These are phyloP conservation scores for Troides oblongomaculatus DNA, from an alignment of 2,888 invertebrate genomes.

Conservation along the genomic window DNA sequence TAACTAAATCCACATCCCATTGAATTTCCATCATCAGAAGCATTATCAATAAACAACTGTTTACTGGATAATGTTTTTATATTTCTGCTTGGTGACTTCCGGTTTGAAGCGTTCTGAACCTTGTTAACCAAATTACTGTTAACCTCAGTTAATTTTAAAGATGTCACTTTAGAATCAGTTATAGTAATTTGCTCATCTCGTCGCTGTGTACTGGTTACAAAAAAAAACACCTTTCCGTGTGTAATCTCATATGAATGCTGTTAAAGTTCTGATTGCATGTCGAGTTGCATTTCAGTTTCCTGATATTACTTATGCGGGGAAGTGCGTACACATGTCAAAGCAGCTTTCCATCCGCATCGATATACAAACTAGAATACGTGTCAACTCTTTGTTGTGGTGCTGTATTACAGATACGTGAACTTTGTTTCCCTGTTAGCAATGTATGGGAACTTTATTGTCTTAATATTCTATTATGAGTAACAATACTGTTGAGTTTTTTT, in stretches of 20 bases:
- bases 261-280: constrained; percentile 15
- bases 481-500: no score
- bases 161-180: not conserved
- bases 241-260: constrained; percentile 10
- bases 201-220: not conserved
- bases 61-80: no score
- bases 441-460: no score
- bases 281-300: constrained; percentile 16
- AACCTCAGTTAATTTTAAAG: no score
- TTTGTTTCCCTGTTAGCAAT: no score
- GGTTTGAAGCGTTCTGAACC: no score
- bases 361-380: constrained; percentile 4
- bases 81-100: no score
- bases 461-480: no score
- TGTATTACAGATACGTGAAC: not conserved
- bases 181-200: not conserved
- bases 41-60: no score
- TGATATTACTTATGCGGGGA: constrained; percentile 21
- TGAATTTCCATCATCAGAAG: no score
- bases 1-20: no score
- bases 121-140: no score
- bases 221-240: not conserved
- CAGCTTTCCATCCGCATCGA: constrained; percentile 24
- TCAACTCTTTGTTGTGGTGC: constrained; percentile 3
- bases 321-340: constrained; percentile 17